phyloP scores from a whole-genome alignment of 2,113 vertebrate species.

The Stegostoma tigrinum region DNA sequence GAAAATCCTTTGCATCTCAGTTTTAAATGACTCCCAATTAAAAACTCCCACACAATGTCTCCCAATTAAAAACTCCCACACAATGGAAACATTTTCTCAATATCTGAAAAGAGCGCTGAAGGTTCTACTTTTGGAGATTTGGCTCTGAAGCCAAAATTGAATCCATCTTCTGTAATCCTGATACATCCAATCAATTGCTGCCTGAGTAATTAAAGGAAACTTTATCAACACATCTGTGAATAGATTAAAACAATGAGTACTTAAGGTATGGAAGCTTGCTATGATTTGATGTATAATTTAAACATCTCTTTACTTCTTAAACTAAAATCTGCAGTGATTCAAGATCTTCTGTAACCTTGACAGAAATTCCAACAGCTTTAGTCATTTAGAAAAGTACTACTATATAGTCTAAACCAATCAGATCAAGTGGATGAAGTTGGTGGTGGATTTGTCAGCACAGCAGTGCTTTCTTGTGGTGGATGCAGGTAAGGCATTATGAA shows the following conservation, averaged over 20 bases:
- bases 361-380: not conserved
- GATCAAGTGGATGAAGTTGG: not conserved
- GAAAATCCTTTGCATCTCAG: too few species aligned
- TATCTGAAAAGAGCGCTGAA: not conserved
- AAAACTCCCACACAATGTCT: too few species aligned
- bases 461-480: constrained; percentile 13
- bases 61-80: too few species aligned
- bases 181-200: not conserved
- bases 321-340: not conserved
- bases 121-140: not conserved
- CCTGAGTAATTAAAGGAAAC: not conserved
- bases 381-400: not conserved
- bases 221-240: not conserved
- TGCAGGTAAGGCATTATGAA: not conserved
- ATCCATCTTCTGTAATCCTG: not conserved
- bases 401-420: not conserved
- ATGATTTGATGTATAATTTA: not conserved
- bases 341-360: not conserved
- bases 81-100: too few species aligned
- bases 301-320: not conserved
- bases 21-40: too few species aligned
- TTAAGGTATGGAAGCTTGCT: not conserved
- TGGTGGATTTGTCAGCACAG: not conserved
- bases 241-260: not conserved
- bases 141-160: not conserved